A percentile compares a stretch with the other conserved stretches of the same genome.
These are phyloP conservation scores for Clunio marinus DNA, from an alignment of 2,888 invertebrate species.

Conservation along the genomic window DNA sequence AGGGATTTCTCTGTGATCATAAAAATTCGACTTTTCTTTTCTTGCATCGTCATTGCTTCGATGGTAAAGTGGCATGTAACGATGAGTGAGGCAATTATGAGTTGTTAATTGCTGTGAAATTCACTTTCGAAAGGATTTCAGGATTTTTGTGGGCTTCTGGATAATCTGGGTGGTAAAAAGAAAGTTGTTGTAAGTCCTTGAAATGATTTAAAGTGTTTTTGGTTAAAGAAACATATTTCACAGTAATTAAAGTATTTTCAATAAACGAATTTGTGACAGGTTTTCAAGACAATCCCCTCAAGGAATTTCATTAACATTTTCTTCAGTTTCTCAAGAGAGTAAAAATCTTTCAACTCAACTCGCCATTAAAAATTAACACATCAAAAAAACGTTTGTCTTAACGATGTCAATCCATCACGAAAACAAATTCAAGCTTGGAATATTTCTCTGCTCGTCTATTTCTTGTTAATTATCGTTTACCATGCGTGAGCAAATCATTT, in stretches of 20 bases:
- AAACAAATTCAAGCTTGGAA: not conserved
- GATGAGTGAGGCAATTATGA: constrained; percentile 35
- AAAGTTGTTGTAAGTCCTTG: too few species aligned
- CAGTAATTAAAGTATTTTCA: too few species aligned
- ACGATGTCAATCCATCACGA: not conserved
- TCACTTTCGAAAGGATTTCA: not conserved
- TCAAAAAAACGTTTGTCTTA: not conserved
- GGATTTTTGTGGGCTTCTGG: constrained; percentile 12
- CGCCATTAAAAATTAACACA: constrained; percentile 10
- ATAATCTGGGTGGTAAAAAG: not conserved
- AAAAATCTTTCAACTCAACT: not conserved
- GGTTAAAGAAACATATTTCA: too few species aligned
- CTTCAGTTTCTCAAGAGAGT: not conserved
- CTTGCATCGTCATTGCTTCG: constrained; percentile 20
- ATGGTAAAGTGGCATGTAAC: constrained; percentile 29
- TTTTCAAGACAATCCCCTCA: too few species aligned
- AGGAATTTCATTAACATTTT: not conserved
- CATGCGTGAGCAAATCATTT: constrained; percentile 23
- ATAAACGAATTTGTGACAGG: too few species aligned
- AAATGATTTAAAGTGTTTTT: too few species aligned
- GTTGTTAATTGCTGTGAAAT: constrained; percentile 18
- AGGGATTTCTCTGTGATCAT: not conserved
- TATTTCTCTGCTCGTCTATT: too few species aligned
- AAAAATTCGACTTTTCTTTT: not conserved
- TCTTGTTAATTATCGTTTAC: constrained; percentile 1